These are phyloP conservation scores for Cheilosia vernalis DNA, from an alignment of 2,888 invertebrate species.

Conservation along the genomic window DNA sequence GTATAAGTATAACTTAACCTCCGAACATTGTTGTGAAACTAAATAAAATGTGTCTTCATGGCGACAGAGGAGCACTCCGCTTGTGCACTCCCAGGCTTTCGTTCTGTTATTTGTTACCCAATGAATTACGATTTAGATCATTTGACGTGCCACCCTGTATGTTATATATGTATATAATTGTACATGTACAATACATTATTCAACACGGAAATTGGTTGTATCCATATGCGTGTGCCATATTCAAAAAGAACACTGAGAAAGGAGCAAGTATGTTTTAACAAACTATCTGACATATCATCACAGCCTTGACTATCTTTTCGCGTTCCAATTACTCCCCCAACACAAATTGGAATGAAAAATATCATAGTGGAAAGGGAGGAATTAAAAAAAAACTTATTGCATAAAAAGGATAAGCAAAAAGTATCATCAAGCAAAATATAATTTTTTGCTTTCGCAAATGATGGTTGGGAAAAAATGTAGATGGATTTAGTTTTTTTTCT, in stretches of 20 bases:
- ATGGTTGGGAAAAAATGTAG: not conserved
- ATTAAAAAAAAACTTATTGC: not conserved
- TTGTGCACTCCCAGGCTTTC: too few relatives aligned
- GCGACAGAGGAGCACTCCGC: too few relatives aligned
- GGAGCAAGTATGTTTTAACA: not conserved
- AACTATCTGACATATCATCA: conserved; percentile 4
- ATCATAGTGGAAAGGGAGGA: not conserved
- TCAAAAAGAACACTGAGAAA: not conserved
- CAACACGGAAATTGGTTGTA: too few relatives aligned
- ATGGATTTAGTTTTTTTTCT: not conserved
- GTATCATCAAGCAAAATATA: not conserved
- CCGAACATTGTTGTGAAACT: too few relatives aligned
- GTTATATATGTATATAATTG: too few relatives aligned
- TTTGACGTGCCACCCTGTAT: too few relatives aligned
- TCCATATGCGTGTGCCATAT: not conserved
- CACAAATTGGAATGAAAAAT: conserved; percentile 9
- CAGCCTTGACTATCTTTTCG: conserved; percentile 8
- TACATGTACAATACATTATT: too few relatives aligned
- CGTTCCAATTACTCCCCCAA: conserved; percentile 13
- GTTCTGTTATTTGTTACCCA: too few relatives aligned
- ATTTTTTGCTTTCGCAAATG: not conserved
- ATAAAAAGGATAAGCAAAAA: not conserved
- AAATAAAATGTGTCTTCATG: too few relatives aligned
- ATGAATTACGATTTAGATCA: too few relatives aligned
- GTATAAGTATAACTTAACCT: too few relatives aligned